Evolutionary conservation across 1,140 invertebrate species (phyloP).

Genomic region (Monochamus saltuarius): DNA sequence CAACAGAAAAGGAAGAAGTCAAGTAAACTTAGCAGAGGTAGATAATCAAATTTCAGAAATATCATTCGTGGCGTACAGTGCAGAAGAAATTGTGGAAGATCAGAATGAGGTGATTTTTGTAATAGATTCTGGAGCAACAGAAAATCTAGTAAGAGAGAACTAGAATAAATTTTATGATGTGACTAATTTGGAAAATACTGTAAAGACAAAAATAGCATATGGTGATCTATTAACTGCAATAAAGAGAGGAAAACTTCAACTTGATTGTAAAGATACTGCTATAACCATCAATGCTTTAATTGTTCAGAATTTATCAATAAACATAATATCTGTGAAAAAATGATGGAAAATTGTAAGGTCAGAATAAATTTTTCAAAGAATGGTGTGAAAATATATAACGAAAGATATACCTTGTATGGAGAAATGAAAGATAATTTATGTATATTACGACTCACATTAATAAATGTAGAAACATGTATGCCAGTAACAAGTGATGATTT

Average conservation of each 20-base stretch:
- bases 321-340: slow-evolving; percentile 1
- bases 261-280: background rate
- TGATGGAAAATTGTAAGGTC: background rate
- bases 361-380: slow-evolving; percentile 1
- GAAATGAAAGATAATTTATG: slow-evolving; percentile 10
- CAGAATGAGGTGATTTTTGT: slow-evolving; percentile 15
- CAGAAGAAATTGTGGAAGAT: background rate
- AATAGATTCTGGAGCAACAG: slow-evolving; percentile 25
- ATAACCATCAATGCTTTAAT: slow-evolving; percentile 1
- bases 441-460: background rate
- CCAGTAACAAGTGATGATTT: background rate
- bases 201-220: slow-evolving; percentile 19
- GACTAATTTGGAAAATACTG: background rate
- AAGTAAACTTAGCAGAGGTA: slow-evolving; percentile 10
- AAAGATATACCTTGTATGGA: background rate
- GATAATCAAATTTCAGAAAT: too few species aligned
- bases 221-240: slow-evolving; percentile 16
- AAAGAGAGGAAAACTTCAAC: slow-evolving; percentile 1
- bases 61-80: slow-evolving; percentile 1
- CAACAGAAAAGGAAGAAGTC: background rate
- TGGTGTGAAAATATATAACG: background rate
- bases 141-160: slow-evolving; percentile 11
- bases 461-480: background rate
- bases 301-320: background rate
- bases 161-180: slow-evolving; percentile 19